Base-by-base conservation (phyloP, 1,140 invertebrate genomes). In the Anoplophora glabripennis region DNA sequence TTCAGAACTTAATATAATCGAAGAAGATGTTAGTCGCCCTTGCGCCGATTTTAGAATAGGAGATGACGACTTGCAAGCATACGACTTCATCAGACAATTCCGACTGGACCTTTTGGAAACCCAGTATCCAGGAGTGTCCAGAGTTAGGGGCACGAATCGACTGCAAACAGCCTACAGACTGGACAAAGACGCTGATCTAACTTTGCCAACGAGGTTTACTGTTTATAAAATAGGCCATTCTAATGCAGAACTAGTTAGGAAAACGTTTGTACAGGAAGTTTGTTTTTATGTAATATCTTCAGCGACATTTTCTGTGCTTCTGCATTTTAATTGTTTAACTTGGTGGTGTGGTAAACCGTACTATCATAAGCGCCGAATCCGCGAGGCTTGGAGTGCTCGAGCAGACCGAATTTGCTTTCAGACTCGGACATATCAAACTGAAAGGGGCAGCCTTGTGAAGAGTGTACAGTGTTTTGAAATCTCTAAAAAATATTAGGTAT, bases 121-220 rank as follows among this genome's bases (percentile, higher is more conserved):
- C 0, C 77, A 80, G 61, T 80, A 81, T 63, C 80, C 83, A 0
- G 87, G 87, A 0, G 80, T 92, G 0, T 82, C 81, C 1, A 78
- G 83, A 63, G 89, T 91, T 0, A 76, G 81, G 51, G 90, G 90
- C 1, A 89, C 89, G 0, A 87, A 84, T 74, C 73, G 81, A 8
- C 76, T 89, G 66, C 90, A 93, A 75, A 88, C 83, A 3, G 90
- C 89, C 0, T 93, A 89, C 70, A 79, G 88, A 59, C 77, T 93
- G 17, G 84, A 88, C 42, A 81, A 79, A 66, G 80, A 84, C 40
- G 83, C 88, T 8, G 85, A 92, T 75, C 73, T 92, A 21, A 85
- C 83, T 1, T 70, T 89, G 17, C 81, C 85, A 2, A 86, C 88
- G 49, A 83, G 82, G 88, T 89, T 64, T 58, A 28, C 21, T 28